phyloP scores from a whole-genome alignment of 2,888 invertebrate species.

The Scrobipalpa costella region DNA sequence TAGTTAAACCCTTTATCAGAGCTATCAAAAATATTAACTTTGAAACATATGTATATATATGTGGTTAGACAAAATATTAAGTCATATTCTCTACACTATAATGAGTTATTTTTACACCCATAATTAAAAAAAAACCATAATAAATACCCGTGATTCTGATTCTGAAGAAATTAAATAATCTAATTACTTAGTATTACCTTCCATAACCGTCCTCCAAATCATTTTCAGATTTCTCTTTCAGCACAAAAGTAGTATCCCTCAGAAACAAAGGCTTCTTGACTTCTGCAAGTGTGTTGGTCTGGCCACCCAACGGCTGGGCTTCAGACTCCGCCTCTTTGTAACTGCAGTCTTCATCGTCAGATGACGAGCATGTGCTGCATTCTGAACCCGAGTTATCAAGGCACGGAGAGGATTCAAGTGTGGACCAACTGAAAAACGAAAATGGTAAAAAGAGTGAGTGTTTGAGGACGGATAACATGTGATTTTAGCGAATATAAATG shows the following conservation, averaged over 20 bases:
- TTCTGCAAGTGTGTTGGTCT: background rate
- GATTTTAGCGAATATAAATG: too few relatives aligned
- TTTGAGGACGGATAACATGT: too few relatives aligned
- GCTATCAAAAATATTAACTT: too few relatives aligned
- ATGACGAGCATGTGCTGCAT: slow-evolving; percentile 9
- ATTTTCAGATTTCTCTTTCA: background rate
- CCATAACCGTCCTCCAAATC: background rate
- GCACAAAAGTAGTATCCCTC: background rate
- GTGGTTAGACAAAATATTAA: too few relatives aligned
- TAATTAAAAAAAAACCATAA: too few relatives aligned
- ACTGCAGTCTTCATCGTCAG: background rate
- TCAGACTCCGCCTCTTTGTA: background rate
- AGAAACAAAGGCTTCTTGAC: background rate
- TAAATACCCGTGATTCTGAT: too few relatives aligned
- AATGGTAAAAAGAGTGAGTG: background rate
- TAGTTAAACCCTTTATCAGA: too few relatives aligned
- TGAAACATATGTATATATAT: too few relatives aligned
- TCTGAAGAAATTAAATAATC: too few relatives aligned
- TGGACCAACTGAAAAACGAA: background rate
- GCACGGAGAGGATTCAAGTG: background rate
- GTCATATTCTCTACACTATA: too few relatives aligned
- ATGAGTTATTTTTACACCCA: too few relatives aligned
- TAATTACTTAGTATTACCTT: too few relatives aligned
- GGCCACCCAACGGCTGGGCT: background rate
- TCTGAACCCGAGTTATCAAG: background rate